phyloP scores from a whole-genome alignment of 2,113 vertebrate genomes.

The Corynorhinus townsendii region DNA sequence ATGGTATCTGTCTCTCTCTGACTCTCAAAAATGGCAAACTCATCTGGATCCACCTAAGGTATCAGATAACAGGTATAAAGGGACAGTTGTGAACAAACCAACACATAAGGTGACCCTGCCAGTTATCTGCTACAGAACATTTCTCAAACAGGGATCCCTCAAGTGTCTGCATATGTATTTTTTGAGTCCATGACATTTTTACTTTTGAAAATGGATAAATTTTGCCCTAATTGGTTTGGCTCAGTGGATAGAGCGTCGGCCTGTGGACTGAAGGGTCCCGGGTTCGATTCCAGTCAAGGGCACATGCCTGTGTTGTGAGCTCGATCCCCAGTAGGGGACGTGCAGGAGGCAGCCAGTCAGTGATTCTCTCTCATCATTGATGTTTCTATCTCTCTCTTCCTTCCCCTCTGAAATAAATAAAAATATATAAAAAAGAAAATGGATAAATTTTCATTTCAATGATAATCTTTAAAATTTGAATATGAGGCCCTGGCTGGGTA shows the following conservation, averaged over 20 bases:
- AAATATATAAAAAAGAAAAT: neutral
- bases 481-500: neutral
- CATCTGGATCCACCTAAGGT: neutral
- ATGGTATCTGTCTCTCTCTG: neutral
- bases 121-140: accelerated
- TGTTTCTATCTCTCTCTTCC: no score
- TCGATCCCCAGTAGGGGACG: no score
- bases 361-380: no score
- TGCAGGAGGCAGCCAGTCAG: no score
- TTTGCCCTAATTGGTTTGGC: neutral
- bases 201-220: neutral
- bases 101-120: accelerated
- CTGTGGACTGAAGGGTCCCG: no score
- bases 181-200: neutral
- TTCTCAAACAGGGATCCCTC: neutral
- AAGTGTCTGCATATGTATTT: neutral
- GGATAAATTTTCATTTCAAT: neutral
- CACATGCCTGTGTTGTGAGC: no score
- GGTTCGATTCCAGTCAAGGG: no score
- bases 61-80: neutral
- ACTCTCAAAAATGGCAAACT: neutral
- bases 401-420: no score
- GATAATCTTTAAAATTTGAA: neutral
- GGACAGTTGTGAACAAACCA: neutral
- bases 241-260: no score